Evolutionary conservation across 2,888 invertebrate species (phyloP).

Genomic region (Drosophila robusta): DNA sequence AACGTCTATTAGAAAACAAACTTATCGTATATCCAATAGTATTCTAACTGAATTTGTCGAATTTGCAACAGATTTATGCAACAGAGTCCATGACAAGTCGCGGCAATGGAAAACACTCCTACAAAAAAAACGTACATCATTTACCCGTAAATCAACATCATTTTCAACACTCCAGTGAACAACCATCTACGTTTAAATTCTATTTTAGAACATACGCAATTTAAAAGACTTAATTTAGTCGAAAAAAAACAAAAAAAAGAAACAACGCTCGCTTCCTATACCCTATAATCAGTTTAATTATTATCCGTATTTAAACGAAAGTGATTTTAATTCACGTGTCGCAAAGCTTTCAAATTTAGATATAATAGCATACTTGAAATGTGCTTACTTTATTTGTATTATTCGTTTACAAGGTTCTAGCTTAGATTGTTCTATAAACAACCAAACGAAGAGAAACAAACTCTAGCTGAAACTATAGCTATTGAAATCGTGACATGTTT

Average conservation of each 20-base stretch:
- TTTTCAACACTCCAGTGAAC: background rate
- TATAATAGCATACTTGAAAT: conserved; percentile 35
- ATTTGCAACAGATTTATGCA: conserved; percentile 9
- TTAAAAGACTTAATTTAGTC: conserved; percentile 26
- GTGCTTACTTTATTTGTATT: conserved; percentile 62
- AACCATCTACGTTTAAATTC: conserved; percentile 8
- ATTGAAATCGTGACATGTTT: conserved; percentile 32
- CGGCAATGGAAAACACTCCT: background rate
- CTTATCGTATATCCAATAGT: conserved; percentile 10
- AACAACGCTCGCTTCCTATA: conserved; percentile 54
- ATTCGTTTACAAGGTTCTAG: conserved; percentile 35
- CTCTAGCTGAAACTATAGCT: background rate
- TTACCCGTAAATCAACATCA: background rate
- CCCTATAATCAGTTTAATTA: conserved; percentile 29
- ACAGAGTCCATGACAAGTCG: conserved; percentile 12
- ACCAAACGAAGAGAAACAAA: background rate
- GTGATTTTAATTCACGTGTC: conserved; percentile 44
- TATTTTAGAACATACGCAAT: conserved; percentile 14
- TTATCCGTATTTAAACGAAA: conserved; percentile 41
- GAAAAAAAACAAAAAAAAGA: conserved; percentile 13
- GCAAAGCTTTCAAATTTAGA: conserved; percentile 33
- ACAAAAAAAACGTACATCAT: background rate
- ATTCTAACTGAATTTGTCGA: conserved; percentile 11
- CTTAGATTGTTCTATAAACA: conserved; percentile 11
- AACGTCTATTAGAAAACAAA: conserved; percentile 2